phyloP scores from a whole-genome alignment of 2,888 invertebrate species.

The Noctua pronuba region DNA sequence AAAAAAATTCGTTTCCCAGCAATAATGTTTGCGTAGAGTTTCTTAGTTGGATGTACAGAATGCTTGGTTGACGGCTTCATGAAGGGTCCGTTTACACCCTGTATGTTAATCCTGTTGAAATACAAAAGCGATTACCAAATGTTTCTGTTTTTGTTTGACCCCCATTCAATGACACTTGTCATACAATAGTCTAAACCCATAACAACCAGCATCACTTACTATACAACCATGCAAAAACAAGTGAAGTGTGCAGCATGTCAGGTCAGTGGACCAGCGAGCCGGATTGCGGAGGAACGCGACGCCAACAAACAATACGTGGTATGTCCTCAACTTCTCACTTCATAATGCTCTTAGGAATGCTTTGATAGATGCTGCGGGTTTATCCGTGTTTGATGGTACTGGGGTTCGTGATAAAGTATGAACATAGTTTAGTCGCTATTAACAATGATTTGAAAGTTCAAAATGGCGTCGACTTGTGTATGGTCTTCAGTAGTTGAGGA shows the following conservation, averaged over 20 bases:
- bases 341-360: constrained; percentile 40
- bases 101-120: background rate
- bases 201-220: background rate
- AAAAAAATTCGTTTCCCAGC: too few relatives aligned
- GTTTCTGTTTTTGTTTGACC: background rate
- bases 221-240: constrained; percentile 48
- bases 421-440: too few relatives aligned
- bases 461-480: too few relatives aligned
- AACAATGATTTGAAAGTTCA: too few relatives aligned
- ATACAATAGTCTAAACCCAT: background rate
- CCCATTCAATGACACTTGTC: background rate
- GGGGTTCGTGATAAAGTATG: too few relatives aligned
- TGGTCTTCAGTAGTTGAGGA: background rate
- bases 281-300: constrained; percentile 58
- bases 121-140: background rate
- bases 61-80: too few relatives aligned
- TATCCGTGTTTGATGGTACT: constrained; percentile 10
- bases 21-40: too few relatives aligned
- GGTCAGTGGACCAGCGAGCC: constrained; percentile 69
- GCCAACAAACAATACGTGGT: constrained; percentile 54
- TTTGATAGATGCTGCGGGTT: constrained; percentile 6
- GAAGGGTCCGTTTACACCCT: too few relatives aligned
- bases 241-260: constrained; percentile 28
- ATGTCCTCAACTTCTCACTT: constrained; percentile 27
- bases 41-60: too few relatives aligned